Evolutionary conservation across 2,113 vertebrate genomes (phyloP), one percentile per base, ranked within the genome.

Genomic region (Mastomys natalensis): DNA sequence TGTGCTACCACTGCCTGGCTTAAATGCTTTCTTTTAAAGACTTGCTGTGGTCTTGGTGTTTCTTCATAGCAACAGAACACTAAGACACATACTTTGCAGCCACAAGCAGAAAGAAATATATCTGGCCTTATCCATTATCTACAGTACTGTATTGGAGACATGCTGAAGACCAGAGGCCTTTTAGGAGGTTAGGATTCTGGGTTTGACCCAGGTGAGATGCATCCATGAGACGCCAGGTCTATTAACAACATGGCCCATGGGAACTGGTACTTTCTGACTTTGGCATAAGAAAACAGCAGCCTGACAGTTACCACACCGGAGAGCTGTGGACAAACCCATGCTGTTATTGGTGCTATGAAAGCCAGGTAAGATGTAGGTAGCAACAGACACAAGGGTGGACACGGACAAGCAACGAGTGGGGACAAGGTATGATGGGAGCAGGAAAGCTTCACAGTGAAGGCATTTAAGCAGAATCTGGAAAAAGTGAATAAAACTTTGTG

Each of bases 281-380:
- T 78, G 15, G 73, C 62, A 90, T 85, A 97, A n/a, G 87, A 93
- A 93, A 93, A 96, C 19, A 55, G 62, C 70, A 72, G 87, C 64
- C 31, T 62, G 85, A 81, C 40, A 97, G 70, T 93, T 94, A 48
- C 91, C 40, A 70, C 45, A 64, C 53, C 13, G 62, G 66, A 89
- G 55, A 82, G 60, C 37, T 68, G 73, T 72, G 51, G 87, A 31
- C 45, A 85, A 73, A 70, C 70, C 78, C 22, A 66, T 73, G 62
- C 55, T 37, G 16, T 80, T 81, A 80, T 37, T 16, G 81, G 64
- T 85, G 66, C 53, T 88, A 19, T 90, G 89, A 91, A 74, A 21
- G 70, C 82, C 11, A 82, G 84, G 91, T 78, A 6, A 91, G 16
- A 85, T 86, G 24, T 73, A 55, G 76, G 24, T 73, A 55, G 76